Conservation (phyloP, 2,113 vertebrate species). For the Corythornis madagascariensis region DNA sequence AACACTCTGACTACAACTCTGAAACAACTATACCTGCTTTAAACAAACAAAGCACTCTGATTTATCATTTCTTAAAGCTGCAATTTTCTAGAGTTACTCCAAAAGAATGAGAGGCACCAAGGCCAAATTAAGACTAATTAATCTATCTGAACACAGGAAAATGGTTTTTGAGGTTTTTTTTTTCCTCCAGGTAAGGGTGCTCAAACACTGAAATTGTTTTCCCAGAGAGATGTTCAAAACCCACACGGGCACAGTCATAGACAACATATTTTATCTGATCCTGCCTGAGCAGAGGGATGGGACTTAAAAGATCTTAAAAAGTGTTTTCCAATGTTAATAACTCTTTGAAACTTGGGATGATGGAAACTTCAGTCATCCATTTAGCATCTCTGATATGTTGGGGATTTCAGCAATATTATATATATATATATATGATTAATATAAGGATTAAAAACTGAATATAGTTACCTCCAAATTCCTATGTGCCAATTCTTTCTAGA, state of each 20-base stretch:
- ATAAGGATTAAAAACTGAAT: background rate
- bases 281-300: background rate
- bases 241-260: accelerated
- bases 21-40: background rate
- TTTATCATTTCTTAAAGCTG: background rate
- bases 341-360: background rate
- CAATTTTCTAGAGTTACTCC: background rate
- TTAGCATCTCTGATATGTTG: background rate
- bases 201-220: background rate
- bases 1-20: background rate
- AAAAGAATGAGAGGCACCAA: background rate
- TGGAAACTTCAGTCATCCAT: background rate
- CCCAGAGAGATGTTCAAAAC: background rate
- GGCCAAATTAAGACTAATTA: background rate
- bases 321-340: background rate
- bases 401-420: background rate
- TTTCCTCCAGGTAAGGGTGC: background rate
- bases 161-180: background rate
- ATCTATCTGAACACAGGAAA: background rate
- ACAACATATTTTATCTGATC: background rate
- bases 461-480: background rate
- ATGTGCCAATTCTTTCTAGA: background rate
- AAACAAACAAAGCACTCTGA: background rate
- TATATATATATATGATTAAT: background rate
- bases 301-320: background rate